A percentile compares a stretch with the other conserved stretches of the same genome.
Evolutionary conservation across 2,888 invertebrate species (phyloP).

Genomic region (Cosmopolites sordidus): DNA sequence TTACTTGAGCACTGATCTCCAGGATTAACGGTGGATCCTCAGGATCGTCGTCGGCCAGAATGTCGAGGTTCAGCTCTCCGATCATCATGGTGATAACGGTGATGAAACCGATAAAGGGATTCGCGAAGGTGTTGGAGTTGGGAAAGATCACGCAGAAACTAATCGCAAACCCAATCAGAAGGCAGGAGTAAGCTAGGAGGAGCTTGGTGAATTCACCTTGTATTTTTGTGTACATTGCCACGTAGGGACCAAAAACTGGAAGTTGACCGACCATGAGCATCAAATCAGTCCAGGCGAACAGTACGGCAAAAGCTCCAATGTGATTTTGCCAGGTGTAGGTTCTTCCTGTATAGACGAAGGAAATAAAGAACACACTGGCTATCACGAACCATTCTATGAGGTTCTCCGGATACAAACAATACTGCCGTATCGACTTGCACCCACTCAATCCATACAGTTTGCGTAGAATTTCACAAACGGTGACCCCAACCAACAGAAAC

Average conservation of each 20-base stretch:
- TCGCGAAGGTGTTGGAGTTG: slow-evolving; percentile 75
- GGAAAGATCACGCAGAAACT: slow-evolving; percentile 86
- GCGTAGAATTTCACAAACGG: slow-evolving; percentile 72
- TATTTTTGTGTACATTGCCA: slow-evolving; percentile 85
- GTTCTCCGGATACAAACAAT: slow-evolving; percentile 77
- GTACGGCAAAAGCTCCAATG: slow-evolving; percentile 78
- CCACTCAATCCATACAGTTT: slow-evolving; percentile 78
- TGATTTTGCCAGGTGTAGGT: slow-evolving; percentile 82
- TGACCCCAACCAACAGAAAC: slow-evolving; percentile 74
- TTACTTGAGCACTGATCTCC: slow-evolving; percentile 76
- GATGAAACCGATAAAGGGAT: slow-evolving; percentile 78
- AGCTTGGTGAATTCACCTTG: slow-evolving; percentile 82
- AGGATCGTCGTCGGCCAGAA: slow-evolving; percentile 69
- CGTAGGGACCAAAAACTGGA: slow-evolving; percentile 82
- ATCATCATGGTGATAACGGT: slow-evolving; percentile 87
- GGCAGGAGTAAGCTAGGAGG: slow-evolving; percentile 77
- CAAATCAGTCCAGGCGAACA: slow-evolving; percentile 81
- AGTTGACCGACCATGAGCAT: slow-evolving; percentile 87
- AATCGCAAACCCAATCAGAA: slow-evolving; percentile 80
- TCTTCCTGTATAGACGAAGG: slow-evolving; percentile 71
- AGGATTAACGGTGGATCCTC: slow-evolving; percentile 70
- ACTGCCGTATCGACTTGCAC: slow-evolving; percentile 73
- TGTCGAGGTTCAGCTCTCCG: slow-evolving; percentile 74
- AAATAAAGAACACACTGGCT: slow-evolving; percentile 75
- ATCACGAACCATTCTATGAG: slow-evolving; percentile 85